These are phyloP conservation scores for Mohoua ochrocephala DNA, from an alignment of 2,113 vertebrate species.

Conservation along the genomic window DNA sequence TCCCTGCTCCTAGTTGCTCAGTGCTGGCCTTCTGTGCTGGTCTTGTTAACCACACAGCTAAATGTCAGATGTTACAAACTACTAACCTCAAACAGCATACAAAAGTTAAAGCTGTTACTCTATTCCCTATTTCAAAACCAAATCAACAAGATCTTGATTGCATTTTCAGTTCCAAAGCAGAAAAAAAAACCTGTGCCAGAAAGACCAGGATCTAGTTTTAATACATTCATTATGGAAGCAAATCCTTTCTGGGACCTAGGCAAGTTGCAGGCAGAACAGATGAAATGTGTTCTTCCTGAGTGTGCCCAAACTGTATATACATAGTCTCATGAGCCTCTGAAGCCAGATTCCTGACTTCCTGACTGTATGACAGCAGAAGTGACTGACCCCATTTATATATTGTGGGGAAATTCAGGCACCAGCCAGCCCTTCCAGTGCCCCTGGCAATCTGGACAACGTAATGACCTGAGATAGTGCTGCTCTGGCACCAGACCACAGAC, in stretches of 20 bases:
- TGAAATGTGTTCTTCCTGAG: not conserved
- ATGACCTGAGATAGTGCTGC: not conserved
- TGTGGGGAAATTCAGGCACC: not conserved
- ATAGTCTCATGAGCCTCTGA: fast-evolving
- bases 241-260: not conserved
- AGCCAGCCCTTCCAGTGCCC: not conserved
- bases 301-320: fast-evolving
- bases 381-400: not conserved
- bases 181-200: not conserved
- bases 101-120: not conserved
- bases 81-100: not conserved
- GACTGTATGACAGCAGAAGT: not conserved
- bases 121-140: not conserved
- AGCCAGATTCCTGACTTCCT: not conserved
- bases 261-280: not conserved
- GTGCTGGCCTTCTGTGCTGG: not conserved
- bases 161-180: not conserved
- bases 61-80: not conserved
- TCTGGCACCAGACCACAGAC: not conserved
- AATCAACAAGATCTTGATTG: not conserved
- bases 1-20: not conserved
- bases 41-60: not conserved
- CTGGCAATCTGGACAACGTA: not conserved
- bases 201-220: not conserved
- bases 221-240: not conserved